phyloP scores from a whole-genome alignment of 2,113 vertebrate genomes.

The Actenoides hombroni region DNA sequence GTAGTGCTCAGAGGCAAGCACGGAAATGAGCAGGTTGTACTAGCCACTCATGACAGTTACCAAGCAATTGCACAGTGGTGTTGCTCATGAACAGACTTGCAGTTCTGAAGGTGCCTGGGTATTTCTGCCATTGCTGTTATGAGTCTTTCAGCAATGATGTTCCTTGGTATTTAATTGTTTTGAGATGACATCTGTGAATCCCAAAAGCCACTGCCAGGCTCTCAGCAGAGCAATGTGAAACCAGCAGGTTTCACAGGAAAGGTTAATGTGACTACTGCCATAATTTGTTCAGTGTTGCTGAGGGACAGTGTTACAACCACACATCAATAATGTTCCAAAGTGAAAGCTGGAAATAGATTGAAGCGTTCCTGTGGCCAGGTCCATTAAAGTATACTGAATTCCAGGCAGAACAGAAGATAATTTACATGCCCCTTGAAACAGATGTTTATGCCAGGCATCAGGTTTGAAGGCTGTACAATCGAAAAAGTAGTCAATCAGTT shows the following conservation, averaged over 20 bases:
- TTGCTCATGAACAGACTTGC: not conserved
- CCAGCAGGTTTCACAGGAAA: not conserved
- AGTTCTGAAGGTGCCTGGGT: not conserved
- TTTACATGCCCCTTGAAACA: not conserved
- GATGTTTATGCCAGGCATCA: not conserved
- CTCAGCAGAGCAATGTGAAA: not conserved
- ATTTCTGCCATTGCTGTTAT: not conserved
- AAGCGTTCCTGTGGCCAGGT: not conserved
- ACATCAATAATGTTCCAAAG: not conserved
- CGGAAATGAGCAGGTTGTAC: not conserved
- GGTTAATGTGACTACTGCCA: not conserved
- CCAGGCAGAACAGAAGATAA: not conserved
- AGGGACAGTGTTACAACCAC: not conserved
- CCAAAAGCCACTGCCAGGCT: not conserved
- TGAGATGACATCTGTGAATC: not conserved
- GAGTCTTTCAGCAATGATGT: not conserved
- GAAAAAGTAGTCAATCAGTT: not conserved
- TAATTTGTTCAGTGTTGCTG: not conserved
- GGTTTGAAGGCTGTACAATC: not conserved
- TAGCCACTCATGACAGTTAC: not conserved
- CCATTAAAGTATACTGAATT: not conserved
- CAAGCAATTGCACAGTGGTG: not conserved
- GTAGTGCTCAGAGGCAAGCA: not conserved
- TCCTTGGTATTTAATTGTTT: not conserved
- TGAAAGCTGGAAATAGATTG: not conserved